Conservation (phyloP, 2,113 vertebrate species). For the Ardeotis arabs region DNA sequence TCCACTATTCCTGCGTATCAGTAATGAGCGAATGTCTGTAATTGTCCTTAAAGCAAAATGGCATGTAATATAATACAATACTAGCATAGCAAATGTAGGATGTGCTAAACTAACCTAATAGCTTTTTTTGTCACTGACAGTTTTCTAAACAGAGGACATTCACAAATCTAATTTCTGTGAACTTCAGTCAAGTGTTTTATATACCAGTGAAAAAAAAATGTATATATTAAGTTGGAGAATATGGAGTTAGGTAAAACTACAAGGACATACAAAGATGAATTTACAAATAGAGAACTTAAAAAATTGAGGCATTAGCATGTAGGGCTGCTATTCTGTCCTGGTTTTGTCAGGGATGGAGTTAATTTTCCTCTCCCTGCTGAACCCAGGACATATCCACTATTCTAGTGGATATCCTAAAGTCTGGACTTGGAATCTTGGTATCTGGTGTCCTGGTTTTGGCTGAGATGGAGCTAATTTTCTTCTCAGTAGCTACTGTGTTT, state of each 20-base stretch:
- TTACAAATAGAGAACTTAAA: neutral
- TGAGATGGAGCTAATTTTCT: no score
- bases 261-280: neutral
- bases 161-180: neutral
- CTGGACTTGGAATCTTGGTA: neutral
- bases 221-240: neutral
- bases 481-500: no score
- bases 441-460: neutral
- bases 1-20: neutral
- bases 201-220: neutral
- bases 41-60: neutral
- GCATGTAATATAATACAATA: neutral
- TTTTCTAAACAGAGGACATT: neutral
- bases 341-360: no score
- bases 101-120: neutral
- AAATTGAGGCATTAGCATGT: neutral
- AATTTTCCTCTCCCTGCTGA: no score
- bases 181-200: neutral
- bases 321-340: neutral
- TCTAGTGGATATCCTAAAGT: neutral
- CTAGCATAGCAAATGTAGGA: neutral
- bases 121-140: neutral
- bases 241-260: neutral
- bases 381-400: no score
- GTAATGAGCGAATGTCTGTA: neutral